Percentiles rank a stretch among this genome's conserved stretches.
Evolutionary conservation across 2,888 invertebrate species (phyloP).

Genomic region (Epinotia brunnichana): DNA sequence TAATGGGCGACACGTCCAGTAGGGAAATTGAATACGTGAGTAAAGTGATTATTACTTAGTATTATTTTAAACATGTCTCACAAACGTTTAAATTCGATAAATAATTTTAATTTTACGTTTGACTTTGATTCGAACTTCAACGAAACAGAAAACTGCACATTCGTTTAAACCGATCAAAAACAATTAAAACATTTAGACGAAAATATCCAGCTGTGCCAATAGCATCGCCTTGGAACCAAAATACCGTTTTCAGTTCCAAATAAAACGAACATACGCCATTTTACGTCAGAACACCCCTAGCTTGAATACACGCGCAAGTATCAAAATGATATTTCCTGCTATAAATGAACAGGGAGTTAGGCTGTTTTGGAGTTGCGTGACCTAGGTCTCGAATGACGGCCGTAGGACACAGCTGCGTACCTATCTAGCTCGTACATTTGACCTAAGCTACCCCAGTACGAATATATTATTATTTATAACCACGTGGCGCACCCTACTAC

Average conservation of each 20-base stretch:
- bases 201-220: slow-evolving; percentile 22
- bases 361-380: background rate
- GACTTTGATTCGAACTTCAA: background rate
- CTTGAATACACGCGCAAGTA: background rate
- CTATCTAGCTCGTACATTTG: slow-evolving; percentile 31
- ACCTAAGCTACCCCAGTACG: slow-evolving; percentile 28
- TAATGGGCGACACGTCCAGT: too few relatives aligned
- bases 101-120: background rate
- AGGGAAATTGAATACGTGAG: too few relatives aligned
- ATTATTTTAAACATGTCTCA: too few relatives aligned
- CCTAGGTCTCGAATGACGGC: slow-evolving; percentile 15
- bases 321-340: background rate
- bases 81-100: too few relatives aligned
- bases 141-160: background rate
- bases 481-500: slow-evolving; percentile 14
- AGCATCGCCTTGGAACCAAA: background rate
- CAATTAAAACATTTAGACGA: slow-evolving; percentile 12
- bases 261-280: background rate
- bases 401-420: slow-evolving; percentile 32
- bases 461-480: slow-evolving; percentile 25
- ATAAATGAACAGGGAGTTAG: background rate
- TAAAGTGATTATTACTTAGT: too few relatives aligned
- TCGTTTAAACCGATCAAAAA: background rate
- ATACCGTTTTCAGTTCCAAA: background rate
- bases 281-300: background rate